Evolutionary conservation across 2,797 vertebrate species (phyloP).

Genomic region (Hydrophis major): DNA sequence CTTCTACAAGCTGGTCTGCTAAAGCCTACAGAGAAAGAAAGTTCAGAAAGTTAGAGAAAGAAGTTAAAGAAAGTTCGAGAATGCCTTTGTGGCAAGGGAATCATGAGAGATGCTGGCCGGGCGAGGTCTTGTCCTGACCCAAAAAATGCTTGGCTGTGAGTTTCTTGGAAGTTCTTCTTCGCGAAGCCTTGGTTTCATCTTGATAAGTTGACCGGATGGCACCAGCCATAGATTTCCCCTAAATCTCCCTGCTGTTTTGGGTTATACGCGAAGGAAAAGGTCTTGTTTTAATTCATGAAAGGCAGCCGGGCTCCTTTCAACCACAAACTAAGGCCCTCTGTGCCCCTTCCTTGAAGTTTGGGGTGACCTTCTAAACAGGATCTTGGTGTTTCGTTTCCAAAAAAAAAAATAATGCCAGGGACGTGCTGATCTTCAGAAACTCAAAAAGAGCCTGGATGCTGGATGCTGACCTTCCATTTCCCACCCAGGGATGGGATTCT

Average conservation of each 20-base stretch:
- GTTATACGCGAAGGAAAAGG: neutral
- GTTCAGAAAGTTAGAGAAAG: neutral
- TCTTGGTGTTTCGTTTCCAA: neutral
- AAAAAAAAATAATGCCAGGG: neutral
- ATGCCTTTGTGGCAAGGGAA: neutral
- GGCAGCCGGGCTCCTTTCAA: neutral
- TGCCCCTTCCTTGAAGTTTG: neutral
- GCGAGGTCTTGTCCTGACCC: neutral
- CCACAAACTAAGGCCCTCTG: neutral
- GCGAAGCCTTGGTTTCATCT: neutral
- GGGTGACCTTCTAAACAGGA: neutral
- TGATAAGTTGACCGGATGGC: neutral
- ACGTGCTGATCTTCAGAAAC: neutral
- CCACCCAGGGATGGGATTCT: too few species aligned
- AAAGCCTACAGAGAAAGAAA: conserved; percentile 59
- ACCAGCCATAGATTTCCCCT: neutral
- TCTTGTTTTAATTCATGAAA: neutral
- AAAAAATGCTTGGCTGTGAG: neutral
- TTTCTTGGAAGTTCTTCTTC: neutral
- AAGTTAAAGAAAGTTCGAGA: neutral
- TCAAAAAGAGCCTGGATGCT: neutral
- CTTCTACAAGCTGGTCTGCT: conserved; percentile 66
- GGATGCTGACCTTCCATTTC: too few species aligned
- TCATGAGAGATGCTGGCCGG: neutral
- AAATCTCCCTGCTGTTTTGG: neutral